These are phyloP conservation scores for Melanaphis sacchari DNA, from an alignment of 1,140 invertebrate genomes.

Conservation along the genomic window DNA sequence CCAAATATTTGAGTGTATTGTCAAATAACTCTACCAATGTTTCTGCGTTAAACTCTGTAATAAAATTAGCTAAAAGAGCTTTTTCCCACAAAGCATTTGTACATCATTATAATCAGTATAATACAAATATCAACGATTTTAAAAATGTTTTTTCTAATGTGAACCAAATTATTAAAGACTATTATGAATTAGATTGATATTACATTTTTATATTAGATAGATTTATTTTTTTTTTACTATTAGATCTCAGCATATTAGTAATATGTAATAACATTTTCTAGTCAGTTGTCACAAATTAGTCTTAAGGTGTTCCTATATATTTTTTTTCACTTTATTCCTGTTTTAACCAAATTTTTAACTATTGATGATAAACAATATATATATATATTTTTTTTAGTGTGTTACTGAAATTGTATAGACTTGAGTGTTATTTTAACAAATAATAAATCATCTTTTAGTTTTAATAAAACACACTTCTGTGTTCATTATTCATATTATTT, in stretches of 20 bases:
- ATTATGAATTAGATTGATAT: constrained; percentile 51
- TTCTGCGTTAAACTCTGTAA: background rate
- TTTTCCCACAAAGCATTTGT: constrained; percentile 50
- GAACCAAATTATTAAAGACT: constrained; percentile 43
- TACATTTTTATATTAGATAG: background rate
- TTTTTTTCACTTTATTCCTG: constrained; percentile 44
- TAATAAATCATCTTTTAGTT: constrained; percentile 39
- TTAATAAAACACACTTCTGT: constrained; percentile 2
- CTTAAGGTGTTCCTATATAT: background rate
- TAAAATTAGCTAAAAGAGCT: constrained; percentile 45
- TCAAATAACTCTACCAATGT: constrained; percentile 42
- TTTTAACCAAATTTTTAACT: constrained; percentile 28
- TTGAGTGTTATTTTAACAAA: constrained; percentile 10
- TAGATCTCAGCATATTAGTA: constrained; percentile 41
- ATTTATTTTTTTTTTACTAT: background rate
- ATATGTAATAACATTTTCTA: constrained; percentile 41
- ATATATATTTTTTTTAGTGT: constrained; percentile 1
- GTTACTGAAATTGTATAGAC: constrained; percentile 1
- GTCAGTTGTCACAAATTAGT: constrained; percentile 45
- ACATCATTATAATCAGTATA: constrained; percentile 52
- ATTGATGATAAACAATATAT: background rate
- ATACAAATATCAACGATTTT: constrained; percentile 47
- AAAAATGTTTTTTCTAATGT: constrained; percentile 36
- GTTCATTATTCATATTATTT: constrained; percentile 13
- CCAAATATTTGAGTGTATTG: constrained; percentile 51